Percentiles rank a stretch among this genome's conserved stretches.
Conservation (phyloP, 2,888 invertebrate genomes). For the Conistra vaccinii region DNA sequence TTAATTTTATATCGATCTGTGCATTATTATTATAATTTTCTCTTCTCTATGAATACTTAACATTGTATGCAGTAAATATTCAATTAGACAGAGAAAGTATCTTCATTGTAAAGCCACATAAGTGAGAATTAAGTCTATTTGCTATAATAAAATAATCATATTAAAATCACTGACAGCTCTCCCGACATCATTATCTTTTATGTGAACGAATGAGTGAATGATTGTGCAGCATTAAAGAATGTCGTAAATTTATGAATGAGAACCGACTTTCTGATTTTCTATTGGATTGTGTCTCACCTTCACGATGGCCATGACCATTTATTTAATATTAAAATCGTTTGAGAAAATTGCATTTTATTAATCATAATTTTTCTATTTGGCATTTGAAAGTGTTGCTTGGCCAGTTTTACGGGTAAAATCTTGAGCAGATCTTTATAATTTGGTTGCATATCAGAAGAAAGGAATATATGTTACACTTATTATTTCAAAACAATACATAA, state of each 20-base stretch:
- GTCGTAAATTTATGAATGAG: constrained; percentile 29
- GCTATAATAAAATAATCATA: constrained; percentile 1
- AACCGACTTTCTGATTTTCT: constrained; percentile 43
- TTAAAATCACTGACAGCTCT: constrained; percentile 18
- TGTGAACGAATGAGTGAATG: constrained; percentile 30
- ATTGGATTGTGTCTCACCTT: constrained; percentile 9
- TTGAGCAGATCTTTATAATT: background rate
- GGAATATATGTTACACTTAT: no score
- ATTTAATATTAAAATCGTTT: background rate
- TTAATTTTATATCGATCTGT: background rate
- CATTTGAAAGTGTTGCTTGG: background rate
- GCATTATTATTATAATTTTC: constrained; percentile 24
- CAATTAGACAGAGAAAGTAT: constrained; percentile 36
- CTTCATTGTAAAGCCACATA: background rate
- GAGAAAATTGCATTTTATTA: background rate
- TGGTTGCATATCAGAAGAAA: background rate
- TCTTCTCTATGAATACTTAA: background rate
- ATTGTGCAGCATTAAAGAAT: constrained; percentile 20
- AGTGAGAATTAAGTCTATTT: background rate
- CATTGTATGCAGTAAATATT: constrained; percentile 17
- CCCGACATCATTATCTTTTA: constrained; percentile 21
- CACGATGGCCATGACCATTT: background rate
- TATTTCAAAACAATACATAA: background rate
- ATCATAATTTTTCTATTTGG: background rate
- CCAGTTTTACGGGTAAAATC: background rate